A percentile compares a stretch with the other conserved stretches of the same genome.
Conservation (phyloP, 2,888 invertebrate species). For the Ryuthela nishihirai region DNA sequence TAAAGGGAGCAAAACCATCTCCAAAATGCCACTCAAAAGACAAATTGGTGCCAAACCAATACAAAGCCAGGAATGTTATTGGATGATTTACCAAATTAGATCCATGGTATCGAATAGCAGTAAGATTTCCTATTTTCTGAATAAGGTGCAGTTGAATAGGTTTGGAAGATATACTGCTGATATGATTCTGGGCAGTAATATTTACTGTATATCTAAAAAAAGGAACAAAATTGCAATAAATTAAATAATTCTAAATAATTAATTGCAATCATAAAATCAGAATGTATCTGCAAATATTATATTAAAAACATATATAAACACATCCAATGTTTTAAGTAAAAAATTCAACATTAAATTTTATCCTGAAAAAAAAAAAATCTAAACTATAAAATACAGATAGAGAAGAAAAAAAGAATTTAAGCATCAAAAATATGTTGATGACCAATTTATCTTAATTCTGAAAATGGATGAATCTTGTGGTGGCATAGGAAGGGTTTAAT, state of each 20-base stretch:
- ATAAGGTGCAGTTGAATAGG: slow-evolving; percentile 45
- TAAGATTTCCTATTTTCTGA: slow-evolving; percentile 36
- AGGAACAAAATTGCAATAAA: slow-evolving; percentile 2
- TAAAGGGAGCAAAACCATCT: slow-evolving; percentile 44
- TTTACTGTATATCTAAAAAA: slow-evolving; percentile 45
- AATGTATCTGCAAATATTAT: too few relatives aligned
- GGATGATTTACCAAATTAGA: slow-evolving; percentile 43
- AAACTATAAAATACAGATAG: too few relatives aligned
- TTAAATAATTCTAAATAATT: too few relatives aligned
- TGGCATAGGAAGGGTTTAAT: too few relatives aligned
- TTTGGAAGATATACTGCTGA: slow-evolving; percentile 45
- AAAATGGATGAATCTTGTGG: too few relatives aligned
- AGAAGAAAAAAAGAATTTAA: too few relatives aligned
- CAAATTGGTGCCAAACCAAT: slow-evolving; percentile 47
- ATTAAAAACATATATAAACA: too few relatives aligned
- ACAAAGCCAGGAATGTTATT: slow-evolving; percentile 44
- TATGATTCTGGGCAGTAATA: slow-evolving; percentile 46
- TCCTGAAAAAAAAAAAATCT: too few relatives aligned
- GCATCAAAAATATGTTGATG: too few relatives aligned
- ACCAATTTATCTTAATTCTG: too few relatives aligned
- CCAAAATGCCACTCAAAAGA: slow-evolving; percentile 49
- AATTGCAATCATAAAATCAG: too few relatives aligned
- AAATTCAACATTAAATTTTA: too few relatives aligned
- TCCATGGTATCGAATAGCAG: slow-evolving; percentile 35
- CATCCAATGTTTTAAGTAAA: not conserved